phyloP scores from a whole-genome alignment of 2,797 vertebrate species.

The Eulemur rubriventer region DNA sequence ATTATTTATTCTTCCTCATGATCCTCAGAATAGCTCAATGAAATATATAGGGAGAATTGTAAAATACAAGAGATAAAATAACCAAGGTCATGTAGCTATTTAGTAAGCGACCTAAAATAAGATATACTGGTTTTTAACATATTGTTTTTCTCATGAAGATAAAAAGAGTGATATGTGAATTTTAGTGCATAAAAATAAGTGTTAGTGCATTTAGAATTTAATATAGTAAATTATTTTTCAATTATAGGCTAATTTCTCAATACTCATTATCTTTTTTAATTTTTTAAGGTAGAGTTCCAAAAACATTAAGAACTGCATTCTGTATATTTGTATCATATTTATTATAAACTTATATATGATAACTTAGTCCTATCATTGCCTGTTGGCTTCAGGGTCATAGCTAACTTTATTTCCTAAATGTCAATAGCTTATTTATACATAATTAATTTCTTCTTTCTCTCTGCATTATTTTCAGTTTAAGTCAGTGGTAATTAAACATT shows the following conservation, averaged over 20 bases:
- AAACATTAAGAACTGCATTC: not conserved
- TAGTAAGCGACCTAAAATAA: not conserved
- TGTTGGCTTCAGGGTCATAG: not conserved
- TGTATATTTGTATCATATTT: not conserved
- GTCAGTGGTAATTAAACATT: not conserved
- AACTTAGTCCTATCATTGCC: not conserved
- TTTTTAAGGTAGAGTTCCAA: not conserved
- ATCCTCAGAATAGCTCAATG: not conserved
- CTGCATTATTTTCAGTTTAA: not conserved
- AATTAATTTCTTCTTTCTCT: not conserved
- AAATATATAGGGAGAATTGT: not conserved
- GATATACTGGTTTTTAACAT: not conserved
- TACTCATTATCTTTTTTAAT: not conserved
- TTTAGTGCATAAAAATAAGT: not conserved
- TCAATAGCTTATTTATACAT: not conserved
- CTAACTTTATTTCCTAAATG: not conserved
- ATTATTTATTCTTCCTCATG: not conserved
- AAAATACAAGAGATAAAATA: constrained; percentile 8
- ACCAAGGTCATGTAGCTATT: not conserved
- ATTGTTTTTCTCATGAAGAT: not conserved
- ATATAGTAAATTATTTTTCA: not conserved
- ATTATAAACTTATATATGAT: not conserved
- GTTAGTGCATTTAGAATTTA: not conserved
- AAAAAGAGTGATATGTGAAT: not conserved
- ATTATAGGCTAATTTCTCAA: not conserved